These are phyloP conservation scores for Euzetes globulus DNA, from an alignment of 2,888 invertebrate genomes.

Conservation along the genomic window DNA sequence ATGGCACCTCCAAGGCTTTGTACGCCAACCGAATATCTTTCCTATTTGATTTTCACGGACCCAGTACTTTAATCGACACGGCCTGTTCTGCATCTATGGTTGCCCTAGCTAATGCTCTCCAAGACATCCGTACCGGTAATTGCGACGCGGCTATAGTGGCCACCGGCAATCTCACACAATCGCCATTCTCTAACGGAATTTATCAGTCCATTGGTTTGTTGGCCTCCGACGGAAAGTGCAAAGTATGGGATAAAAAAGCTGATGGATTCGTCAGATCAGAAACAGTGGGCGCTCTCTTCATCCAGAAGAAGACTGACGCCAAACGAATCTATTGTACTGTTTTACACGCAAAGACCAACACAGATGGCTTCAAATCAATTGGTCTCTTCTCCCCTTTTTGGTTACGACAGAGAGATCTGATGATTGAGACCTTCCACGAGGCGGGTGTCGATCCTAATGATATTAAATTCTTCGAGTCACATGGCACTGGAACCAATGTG, in stretches of 20 bases:
- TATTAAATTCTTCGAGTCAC: constrained; percentile 89
- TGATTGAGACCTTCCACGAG: constrained; percentile 73
- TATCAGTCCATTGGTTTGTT: constrained; percentile 91
- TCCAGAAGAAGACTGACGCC: constrained; percentile 61
- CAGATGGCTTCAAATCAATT: constrained; percentile 52
- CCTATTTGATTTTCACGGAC: constrained; percentile 87
- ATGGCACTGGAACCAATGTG: constrained; percentile 95
- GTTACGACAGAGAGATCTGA: constrained; percentile 59
- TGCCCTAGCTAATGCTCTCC: constrained; percentile 76
- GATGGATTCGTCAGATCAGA: constrained; percentile 88
- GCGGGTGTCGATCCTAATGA: constrained; percentile 70
- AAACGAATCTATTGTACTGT: constrained; percentile 49
- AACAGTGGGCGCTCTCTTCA: constrained; percentile 68
- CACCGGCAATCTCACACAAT: constrained; percentile 77
- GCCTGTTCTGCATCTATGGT: constrained; percentile 93
- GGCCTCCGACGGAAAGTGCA: constrained; percentile 80
- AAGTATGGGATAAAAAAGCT: constrained; percentile 84
- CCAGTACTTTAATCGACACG: constrained; percentile 90
- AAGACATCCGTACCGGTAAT: constrained; percentile 72
- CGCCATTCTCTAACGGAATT: constrained; percentile 82
- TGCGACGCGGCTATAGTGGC: constrained; percentile 95
- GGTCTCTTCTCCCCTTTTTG: constrained; percentile 54
- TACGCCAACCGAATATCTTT: constrained; percentile 84
- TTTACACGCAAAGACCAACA: constrained; percentile 53
- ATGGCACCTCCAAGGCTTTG: constrained; percentile 79